A percentile compares a stretch with the other conserved stretches of the same genome.
Evolutionary conservation across 2,888 invertebrate genomes (phyloP).

Genomic region (Omphaloscelis lunosa): DNA sequence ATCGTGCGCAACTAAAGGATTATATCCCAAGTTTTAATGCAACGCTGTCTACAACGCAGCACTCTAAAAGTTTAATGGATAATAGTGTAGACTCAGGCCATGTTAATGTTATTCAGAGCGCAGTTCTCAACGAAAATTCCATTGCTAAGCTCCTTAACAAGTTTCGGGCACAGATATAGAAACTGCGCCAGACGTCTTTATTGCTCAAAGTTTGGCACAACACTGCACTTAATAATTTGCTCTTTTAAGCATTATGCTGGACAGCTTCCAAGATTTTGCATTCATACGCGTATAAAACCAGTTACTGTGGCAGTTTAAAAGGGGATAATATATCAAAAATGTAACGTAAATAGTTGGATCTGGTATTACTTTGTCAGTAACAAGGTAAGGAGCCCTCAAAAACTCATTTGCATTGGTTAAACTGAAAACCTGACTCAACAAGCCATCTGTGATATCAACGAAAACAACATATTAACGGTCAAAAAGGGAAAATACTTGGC

Average conservation of each 20-base stretch:
- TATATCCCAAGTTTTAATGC: slow-evolving; percentile 40
- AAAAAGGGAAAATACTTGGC: slow-evolving; percentile 49
- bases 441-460: slow-evolving; percentile 35
- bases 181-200: slow-evolving; percentile 59
- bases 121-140: slow-evolving; percentile 37
- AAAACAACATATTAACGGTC: slow-evolving; percentile 40
- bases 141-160: slow-evolving; percentile 44
- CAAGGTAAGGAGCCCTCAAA: slow-evolving; percentile 13
- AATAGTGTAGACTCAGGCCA: slow-evolving; percentile 14
- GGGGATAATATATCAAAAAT: slow-evolving; percentile 17
- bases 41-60: slow-evolving; percentile 11
- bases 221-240: slow-evolving; percentile 55
- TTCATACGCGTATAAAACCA: slow-evolving; percentile 44
- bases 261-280: slow-evolving; percentile 57
- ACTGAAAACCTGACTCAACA: slow-evolving; percentile 50
- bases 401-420: slow-evolving; percentile 50
- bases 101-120: slow-evolving; percentile 2
- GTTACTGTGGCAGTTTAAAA: slow-evolving; percentile 25
- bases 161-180: slow-evolving; percentile 49
- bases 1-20: background rate
- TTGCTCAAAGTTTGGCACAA: slow-evolving; percentile 57
- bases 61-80: slow-evolving; percentile 42
- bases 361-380: background rate
- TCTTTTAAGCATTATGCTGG: slow-evolving; percentile 55
- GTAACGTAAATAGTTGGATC: background rate